Conservation (phyloP, 2,888 invertebrate genomes). For the Amphipoea oculea region DNA sequence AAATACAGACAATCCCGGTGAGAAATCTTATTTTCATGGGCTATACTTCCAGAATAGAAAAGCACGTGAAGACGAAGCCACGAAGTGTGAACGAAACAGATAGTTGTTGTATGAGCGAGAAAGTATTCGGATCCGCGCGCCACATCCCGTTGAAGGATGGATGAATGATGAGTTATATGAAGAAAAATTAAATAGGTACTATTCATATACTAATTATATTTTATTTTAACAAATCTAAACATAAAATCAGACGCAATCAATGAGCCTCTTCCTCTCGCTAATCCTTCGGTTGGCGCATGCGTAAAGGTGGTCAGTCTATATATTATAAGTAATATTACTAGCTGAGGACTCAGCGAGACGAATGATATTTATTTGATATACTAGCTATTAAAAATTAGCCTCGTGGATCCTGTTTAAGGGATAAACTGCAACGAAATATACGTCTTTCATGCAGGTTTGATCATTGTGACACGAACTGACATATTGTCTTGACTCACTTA, state of each 20-base stretch:
- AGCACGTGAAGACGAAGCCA: too few species aligned
- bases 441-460: background rate
- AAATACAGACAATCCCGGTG: too few species aligned
- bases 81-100: too few species aligned
- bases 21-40: too few species aligned
- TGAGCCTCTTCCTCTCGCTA: background rate
- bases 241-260: background rate
- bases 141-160: too few species aligned
- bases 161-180: too few species aligned
- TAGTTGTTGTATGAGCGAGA: too few species aligned
- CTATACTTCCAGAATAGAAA: too few species aligned
- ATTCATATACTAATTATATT: too few species aligned
- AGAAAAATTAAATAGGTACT: too few species aligned
- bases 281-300: background rate
- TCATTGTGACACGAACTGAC: background rate
- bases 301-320: background rate
- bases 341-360: background rate
- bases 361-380: background rate
- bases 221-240: background rate
- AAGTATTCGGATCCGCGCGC: too few species aligned
- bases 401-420: background rate
- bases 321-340: background rate
- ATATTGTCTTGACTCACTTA: background rate
- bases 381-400: background rate
- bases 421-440: background rate